Evolutionary conservation across 2,888 invertebrate genomes (phyloP).

Genomic region (Galerucella calmariensis): DNA sequence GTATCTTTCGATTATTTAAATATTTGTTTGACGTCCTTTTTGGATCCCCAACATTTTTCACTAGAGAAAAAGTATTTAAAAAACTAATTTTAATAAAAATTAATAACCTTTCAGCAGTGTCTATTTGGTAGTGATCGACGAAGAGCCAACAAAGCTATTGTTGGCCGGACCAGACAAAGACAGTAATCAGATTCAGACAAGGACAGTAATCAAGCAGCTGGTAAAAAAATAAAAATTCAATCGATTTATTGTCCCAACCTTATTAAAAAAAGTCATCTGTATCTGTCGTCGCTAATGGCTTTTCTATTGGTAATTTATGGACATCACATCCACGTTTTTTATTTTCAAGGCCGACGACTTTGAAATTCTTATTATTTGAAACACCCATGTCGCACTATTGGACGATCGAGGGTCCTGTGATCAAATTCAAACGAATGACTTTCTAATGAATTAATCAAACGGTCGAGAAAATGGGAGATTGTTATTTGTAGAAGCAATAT

Average conservation of each 20-base stretch:
- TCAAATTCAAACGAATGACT: constrained; percentile 33
- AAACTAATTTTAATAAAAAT: constrained; percentile 22
- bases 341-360: constrained; percentile 37
- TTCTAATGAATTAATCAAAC: constrained; percentile 32
- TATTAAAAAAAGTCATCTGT: constrained; percentile 44
- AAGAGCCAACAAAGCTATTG: constrained; percentile 28
- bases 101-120: constrained; percentile 26
- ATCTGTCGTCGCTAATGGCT: constrained; percentile 43
- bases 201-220: constrained; percentile 41
- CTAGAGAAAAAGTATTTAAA: not conserved
- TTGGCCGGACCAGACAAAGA: constrained; percentile 32
- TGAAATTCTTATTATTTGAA: constrained; percentile 40
- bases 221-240: constrained; percentile 39
- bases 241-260: constrained; percentile 43
- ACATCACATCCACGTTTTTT: constrained; percentile 37
- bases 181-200: constrained; percentile 36
- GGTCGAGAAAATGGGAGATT: constrained; percentile 18
- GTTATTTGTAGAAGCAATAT: not conserved
- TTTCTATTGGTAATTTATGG: constrained; percentile 43
- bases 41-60: not conserved
- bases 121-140: constrained; percentile 24
- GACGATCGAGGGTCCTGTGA: constrained; percentile 24
- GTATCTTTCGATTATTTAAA: not conserved
- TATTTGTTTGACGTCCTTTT: not conserved
- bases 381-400: constrained; percentile 44